These are phyloP conservation scores for Vulpes ferrilata DNA, from an alignment of 2,113 vertebrate species.

Conservation along the genomic window DNA sequence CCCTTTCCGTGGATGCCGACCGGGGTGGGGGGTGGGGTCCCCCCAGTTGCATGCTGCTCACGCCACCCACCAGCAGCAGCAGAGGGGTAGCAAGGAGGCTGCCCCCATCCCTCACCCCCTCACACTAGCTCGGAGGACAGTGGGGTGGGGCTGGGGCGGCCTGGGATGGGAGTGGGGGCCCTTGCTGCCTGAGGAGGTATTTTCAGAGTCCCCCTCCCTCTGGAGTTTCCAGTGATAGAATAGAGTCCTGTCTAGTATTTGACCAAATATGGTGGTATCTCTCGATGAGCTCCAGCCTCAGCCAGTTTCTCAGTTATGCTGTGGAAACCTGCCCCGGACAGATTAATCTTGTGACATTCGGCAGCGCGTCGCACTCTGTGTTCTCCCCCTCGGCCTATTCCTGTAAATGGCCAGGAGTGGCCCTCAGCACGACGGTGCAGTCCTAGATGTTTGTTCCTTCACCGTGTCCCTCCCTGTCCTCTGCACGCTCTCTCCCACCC, in stretches of 20 bases:
- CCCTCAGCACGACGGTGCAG: background rate
- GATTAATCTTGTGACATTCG: constrained; percentile 82
- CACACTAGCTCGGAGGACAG: background rate
- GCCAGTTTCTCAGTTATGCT: constrained; percentile 77
- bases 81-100: background rate
- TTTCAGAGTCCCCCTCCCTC: constrained; percentile 76
- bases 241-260: constrained; percentile 79
- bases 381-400: constrained; percentile 23
- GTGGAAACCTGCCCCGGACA: constrained; percentile 81
- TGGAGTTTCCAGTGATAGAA: constrained; percentile 77
- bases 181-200: constrained; percentile 66
- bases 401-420: constrained; percentile 72
- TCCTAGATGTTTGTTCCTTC: background rate
- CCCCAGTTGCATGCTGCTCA: background rate
- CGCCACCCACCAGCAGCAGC: background rate
- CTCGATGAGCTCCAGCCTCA: constrained; percentile 16
- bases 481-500: fast-evolving
- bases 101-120: background rate
- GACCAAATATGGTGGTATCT: constrained; percentile 86
- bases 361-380: constrained; percentile 44
- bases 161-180: constrained; percentile 40
- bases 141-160: background rate
- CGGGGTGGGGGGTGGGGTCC: background rate
- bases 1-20: background rate
- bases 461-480: fast-evolving